Base-by-base conservation (phyloP, 2,113 vertebrate species). In the Silurus glanis region DNA sequence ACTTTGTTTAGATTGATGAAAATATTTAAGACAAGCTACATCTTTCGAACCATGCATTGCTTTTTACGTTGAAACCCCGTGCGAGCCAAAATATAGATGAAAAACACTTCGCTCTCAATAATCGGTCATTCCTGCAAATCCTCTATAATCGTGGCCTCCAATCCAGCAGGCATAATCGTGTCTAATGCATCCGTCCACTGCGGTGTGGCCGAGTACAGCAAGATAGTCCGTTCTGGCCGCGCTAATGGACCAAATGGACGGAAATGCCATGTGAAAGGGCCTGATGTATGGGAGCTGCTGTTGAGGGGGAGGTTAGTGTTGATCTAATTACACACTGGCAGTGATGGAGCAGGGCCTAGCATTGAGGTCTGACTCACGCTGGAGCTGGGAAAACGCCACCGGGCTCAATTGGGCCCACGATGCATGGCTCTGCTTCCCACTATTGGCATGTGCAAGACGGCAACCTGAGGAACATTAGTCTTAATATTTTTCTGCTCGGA, bases 241-340 rank as follows among this genome's bases (percentile, higher is more conserved):
- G 89, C 95, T 97, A 97, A 97, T 97, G 96, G 96, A 95, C 94
- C 95, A 96, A 97, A 97, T 96, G 96, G 96, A 96, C 96, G 96
- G 96, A 97, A 97, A 97, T 97, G 95, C 95, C 96, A 96, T 96
- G 96, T 96, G 95, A 95, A 96, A 96, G 95, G 95, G 96, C 95
- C 96, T 96, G 96, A 96, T 97, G 95, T 96, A 96, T 96, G 95
- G 96, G 95, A 96, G 96, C 95, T 96, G 96, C 95, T 96, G 96
- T 95, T 92, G 95, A 96, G 95, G 89, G 89, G 89, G 95, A 95
- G 89, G 89, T 90, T 96, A 97, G 96, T 95, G 96, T 95, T 97
- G 96, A 97, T 97, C 96, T 96, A 96, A 96, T 97, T 96, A 97
- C 96, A 95, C 95, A 95, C 95, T 96, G 95, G 95, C 95, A 96